Evolutionary conservation across 2,797 vertebrate genomes (phyloP).

Genomic region (Podarcis lilfordi): DNA sequence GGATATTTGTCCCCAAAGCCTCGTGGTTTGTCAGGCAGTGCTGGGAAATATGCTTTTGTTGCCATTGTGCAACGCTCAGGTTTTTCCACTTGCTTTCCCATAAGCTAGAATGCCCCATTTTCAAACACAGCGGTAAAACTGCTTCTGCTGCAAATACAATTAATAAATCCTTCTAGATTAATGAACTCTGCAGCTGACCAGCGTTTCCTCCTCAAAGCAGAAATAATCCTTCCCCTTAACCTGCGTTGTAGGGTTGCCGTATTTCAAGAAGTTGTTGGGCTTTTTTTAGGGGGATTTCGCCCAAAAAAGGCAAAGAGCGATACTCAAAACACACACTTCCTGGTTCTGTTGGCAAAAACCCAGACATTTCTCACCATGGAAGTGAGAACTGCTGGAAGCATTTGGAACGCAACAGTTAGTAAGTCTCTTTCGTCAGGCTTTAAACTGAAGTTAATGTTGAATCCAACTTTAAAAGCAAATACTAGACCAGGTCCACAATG

Average conservation of each 20-base stretch:
- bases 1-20: not conserved
- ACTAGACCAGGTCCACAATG: not conserved
- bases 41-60: not conserved
- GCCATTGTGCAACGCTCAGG: not conserved
- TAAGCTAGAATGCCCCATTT: not conserved
- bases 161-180: not conserved
- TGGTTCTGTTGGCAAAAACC: no score
- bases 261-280: no score
- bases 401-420: not conserved
- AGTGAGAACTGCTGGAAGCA: not conserved
- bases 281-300: no score
- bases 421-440: not conserved
- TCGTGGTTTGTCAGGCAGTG: not conserved
- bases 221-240: not conserved
- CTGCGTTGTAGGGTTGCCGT: not conserved
- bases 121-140: conserved; percentile 13
- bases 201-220: not conserved
- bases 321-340: no score
- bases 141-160: not conserved
- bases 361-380: not conserved
- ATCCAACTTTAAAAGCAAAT: not conserved
- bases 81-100: not conserved
- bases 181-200: not conserved
- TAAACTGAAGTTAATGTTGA: not conserved
- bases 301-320: no score